These are phyloP conservation scores for Tonatia bakeri DNA, from an alignment of 2,113 vertebrate species.

Conservation along the genomic window DNA sequence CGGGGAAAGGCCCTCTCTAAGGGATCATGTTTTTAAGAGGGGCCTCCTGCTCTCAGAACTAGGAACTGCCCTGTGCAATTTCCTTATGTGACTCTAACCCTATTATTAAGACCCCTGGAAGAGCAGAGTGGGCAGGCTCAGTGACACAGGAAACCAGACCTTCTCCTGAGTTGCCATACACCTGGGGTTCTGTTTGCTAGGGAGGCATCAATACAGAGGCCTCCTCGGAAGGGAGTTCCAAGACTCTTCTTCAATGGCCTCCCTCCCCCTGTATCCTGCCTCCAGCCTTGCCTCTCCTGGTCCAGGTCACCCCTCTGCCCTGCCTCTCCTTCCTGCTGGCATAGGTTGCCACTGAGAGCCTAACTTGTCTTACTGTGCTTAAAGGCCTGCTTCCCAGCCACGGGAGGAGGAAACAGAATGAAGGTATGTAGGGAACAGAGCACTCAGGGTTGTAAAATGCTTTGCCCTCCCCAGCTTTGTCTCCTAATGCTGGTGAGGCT, in stretches of 20 bases:
- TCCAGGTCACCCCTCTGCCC: neutral
- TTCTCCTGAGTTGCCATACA: neutral
- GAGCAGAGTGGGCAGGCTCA: neutral
- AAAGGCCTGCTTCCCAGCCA: neutral
- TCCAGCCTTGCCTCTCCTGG: neutral
- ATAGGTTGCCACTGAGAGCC: neutral
- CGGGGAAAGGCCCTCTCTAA: neutral
- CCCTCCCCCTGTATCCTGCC: neutral
- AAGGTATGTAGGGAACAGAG: neutral
- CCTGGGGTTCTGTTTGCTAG: neutral
- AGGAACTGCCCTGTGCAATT: neutral
- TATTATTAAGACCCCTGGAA: neutral
- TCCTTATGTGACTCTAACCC: neutral
- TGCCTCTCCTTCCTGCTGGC: neutral
- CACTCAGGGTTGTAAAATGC: neutral
- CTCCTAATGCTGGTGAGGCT: neutral
- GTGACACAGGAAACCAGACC: neutral
- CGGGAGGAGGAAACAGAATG: neutral
- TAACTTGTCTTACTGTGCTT: neutral
- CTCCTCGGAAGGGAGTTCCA: neutral
- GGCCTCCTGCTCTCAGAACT: neutral
- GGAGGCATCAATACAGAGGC: neutral
- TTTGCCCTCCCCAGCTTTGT: neutral
- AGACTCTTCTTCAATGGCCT: neutral
- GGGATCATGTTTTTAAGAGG: neutral